These are phyloP conservation scores for Caranx melampygus DNA, from an alignment of 2,113 vertebrate genomes.

Conservation along the genomic window DNA sequence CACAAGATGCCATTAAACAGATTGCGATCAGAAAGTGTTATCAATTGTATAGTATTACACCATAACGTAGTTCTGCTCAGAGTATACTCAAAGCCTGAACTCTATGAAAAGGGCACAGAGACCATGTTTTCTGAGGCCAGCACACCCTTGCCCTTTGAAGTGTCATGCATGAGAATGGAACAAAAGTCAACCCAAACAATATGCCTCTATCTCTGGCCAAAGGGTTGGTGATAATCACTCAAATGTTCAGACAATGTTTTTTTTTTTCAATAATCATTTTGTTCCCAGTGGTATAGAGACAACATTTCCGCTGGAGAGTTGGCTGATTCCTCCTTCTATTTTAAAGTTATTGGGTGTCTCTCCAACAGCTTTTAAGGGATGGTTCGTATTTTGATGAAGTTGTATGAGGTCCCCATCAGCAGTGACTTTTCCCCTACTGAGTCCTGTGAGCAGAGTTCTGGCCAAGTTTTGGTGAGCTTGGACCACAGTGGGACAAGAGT, in stretches of 20 bases:
- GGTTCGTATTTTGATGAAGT: too few species aligned
- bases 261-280: constrained; percentile 26
- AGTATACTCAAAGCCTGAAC: background rate
- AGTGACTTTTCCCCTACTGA: too few species aligned
- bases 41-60: background rate
- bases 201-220: background rate
- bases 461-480: constrained; percentile 23
- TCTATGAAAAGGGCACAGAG: background rate
- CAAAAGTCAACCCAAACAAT: too few species aligned
- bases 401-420: too few species aligned
- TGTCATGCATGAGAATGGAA: too few species aligned
- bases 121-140: too few species aligned
- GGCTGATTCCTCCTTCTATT: constrained; percentile 2
- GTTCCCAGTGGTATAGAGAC: constrained; percentile 14
- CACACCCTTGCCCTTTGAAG: too few species aligned
- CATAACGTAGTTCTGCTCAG: too few species aligned
- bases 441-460: constrained; percentile 8
- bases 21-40: too few species aligned
- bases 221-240: constrained; percentile 22
- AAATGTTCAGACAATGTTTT: constrained; percentile 20
- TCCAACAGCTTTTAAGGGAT: too few species aligned
- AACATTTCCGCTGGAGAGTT: constrained; percentile 33
- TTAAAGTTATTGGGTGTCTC: too few species aligned
- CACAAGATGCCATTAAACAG: too few species aligned
- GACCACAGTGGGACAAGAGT: constrained; percentile 42